Conservation (phyloP, 2,888 invertebrate genomes). For the Stegana nigrithorax region DNA sequence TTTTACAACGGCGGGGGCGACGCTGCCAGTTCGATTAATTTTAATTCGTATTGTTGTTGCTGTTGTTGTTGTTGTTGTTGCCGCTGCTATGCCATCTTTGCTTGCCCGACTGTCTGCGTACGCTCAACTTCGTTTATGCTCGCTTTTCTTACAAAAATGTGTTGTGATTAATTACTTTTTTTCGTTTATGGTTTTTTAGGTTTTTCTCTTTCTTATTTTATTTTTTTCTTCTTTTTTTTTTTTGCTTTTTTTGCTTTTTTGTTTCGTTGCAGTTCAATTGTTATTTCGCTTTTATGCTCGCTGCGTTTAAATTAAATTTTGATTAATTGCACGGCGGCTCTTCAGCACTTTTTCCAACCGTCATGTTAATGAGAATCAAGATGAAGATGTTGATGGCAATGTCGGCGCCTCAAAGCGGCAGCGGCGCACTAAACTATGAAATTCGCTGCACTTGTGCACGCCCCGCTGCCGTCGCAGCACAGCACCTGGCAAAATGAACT, state of each 20-base stretch:
- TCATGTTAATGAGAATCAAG: background rate
- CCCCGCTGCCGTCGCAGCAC: background rate
- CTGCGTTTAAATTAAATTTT: conserved; percentile 16
- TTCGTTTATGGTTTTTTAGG: too few relatives aligned
- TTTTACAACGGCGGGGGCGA: too few relatives aligned
- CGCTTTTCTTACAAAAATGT: too few relatives aligned
- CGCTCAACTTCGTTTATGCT: too few relatives aligned
- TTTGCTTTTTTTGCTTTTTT: background rate
- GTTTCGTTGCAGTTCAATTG: background rate
- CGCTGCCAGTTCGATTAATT: too few relatives aligned
- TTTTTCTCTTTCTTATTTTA: background rate
- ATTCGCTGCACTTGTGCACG: conserved; percentile 13
- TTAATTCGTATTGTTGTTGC: background rate
- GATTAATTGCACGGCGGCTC: conserved; percentile 12
- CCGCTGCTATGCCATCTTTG: too few relatives aligned
- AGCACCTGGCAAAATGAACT: conserved; percentile 1
- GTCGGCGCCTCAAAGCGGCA: background rate
- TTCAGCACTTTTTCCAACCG: conserved; percentile 10
- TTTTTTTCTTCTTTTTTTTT: background rate
- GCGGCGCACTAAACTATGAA: background rate
- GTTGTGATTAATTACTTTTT: too few relatives aligned
- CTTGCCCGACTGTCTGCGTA: too few relatives aligned
- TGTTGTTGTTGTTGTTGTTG: too few relatives aligned
- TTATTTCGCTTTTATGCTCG: background rate
- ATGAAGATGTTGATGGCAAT: background rate